A percentile compares a stretch with the other conserved stretches of the same genome.
Evolutionary conservation across 2,113 vertebrate genomes (phyloP).

Genomic region (Catharus minimus): DNA sequence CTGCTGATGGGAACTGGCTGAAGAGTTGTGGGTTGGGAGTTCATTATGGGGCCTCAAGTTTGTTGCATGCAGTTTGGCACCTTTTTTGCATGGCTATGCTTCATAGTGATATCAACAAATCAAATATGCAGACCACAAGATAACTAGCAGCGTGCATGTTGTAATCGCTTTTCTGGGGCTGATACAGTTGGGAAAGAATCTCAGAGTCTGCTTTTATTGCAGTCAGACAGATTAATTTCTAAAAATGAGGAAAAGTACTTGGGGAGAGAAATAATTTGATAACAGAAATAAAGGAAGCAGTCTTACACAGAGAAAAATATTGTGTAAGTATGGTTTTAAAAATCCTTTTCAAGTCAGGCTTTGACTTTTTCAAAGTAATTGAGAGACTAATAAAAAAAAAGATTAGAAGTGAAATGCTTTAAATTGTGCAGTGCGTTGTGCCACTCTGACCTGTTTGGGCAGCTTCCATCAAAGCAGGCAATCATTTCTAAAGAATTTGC

Average conservation of each 20-base stretch:
- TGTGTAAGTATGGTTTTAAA: not conserved
- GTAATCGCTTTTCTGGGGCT: not conserved
- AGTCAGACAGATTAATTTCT: not conserved
- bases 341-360: not conserved
- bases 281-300: not conserved
- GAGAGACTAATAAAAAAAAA: not conserved
- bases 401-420: not conserved
- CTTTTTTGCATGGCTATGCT: not conserved
- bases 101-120: not conserved
- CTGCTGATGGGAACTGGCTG: not conserved
- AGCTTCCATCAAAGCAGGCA: not conserved
- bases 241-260: not conserved
- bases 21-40: not conserved
- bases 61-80: not conserved
- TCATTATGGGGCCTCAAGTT: not conserved
- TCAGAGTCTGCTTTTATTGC: not conserved
- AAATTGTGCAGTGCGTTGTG: not conserved
- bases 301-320: not conserved
- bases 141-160: not conserved
- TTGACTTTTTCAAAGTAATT: not conserved
- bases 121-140: not conserved
- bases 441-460: not conserved
- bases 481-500: not conserved
- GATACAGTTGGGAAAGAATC: not conserved
- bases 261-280: not conserved